These are phyloP conservation scores for Ceyx erithaca DNA, from an alignment of 2,797 vertebrate genomes.

Conservation along the genomic window DNA sequence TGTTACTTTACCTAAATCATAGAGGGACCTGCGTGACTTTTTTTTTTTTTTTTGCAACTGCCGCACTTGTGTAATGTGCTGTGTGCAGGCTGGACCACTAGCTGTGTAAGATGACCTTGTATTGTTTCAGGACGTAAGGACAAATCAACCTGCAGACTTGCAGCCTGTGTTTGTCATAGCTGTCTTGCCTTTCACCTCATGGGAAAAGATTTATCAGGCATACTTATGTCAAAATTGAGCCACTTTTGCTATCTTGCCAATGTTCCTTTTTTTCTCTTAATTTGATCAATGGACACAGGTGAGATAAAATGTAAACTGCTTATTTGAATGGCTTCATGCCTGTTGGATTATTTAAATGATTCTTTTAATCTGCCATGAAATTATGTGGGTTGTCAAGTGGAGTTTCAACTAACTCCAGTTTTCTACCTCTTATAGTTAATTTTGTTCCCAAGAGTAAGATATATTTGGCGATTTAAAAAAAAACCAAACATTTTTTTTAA, in stretches of 20 bases:
- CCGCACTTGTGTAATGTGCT: neutral
- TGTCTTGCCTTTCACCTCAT: constrained; percentile 16
- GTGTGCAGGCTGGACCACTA: neutral
- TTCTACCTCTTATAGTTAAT: neutral
- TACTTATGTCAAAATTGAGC: constrained; percentile 19
- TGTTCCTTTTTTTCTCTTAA: constrained; percentile 15
- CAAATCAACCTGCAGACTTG: neutral
- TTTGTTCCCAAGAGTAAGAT: neutral
- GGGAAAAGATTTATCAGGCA: neutral
- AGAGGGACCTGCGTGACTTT: neutral
- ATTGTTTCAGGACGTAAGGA: neutral
- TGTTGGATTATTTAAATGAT: neutral
- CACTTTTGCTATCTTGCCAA: neutral
- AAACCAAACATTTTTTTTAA: neutral
- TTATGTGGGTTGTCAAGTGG: neutral
- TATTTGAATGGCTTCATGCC: neutral
- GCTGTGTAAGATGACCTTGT: neutral
- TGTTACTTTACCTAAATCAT: neutral
- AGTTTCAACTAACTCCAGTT: neutral
- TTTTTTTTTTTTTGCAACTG: neutral
- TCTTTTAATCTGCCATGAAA: neutral
- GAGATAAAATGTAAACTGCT: neutral
- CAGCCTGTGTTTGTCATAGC: neutral
- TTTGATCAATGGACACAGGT: constrained; percentile 4
- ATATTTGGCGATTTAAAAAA: too few species aligned